Conservation (phyloP, 2,113 vertebrate species). For the Callaeas wilsoni region DNA sequence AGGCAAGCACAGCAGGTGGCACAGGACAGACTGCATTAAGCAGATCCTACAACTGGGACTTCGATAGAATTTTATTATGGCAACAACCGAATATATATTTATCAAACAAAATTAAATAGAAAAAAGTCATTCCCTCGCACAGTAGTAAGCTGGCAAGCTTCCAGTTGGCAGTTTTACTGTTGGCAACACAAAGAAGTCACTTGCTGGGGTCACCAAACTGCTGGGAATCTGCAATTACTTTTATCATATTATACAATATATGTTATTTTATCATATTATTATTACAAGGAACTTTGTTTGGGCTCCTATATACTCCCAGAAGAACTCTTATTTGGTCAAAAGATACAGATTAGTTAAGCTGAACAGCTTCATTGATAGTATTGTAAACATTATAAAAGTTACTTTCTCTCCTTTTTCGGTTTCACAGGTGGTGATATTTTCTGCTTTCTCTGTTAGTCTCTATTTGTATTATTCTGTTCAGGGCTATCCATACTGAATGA, state of each 20-base stretch:
- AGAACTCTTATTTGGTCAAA: not conserved
- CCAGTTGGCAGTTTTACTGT: not conserved
- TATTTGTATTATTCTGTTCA: not conserved
- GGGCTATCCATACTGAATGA: not conserved
- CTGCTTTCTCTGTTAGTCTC: not conserved
- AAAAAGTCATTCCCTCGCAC: not conserved
- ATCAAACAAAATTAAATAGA: constrained; percentile 7
- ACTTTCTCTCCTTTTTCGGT: not conserved
- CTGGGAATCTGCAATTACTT: not conserved
- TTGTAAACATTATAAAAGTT: not conserved
- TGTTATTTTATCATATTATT: not conserved
- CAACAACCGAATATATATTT: constrained; percentile 26
- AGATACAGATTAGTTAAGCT: not conserved
- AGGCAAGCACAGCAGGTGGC: constrained; percentile 36
- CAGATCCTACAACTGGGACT: not conserved
- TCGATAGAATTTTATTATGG: constrained; percentile 7
- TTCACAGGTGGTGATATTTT: not conserved
- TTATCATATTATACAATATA: not conserved
- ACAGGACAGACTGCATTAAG: constrained; percentile 30
- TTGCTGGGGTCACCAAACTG: not conserved
- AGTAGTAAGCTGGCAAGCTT: not conserved
- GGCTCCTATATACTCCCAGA: not conserved
- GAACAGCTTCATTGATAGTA: not conserved
- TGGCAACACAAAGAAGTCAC: not conserved
- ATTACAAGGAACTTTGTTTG: not conserved